Evolutionary conservation across 2,888 invertebrate species (phyloP), one percentile per base, ranked within the genome.

Genomic region (Cabera pusaria): DNA sequence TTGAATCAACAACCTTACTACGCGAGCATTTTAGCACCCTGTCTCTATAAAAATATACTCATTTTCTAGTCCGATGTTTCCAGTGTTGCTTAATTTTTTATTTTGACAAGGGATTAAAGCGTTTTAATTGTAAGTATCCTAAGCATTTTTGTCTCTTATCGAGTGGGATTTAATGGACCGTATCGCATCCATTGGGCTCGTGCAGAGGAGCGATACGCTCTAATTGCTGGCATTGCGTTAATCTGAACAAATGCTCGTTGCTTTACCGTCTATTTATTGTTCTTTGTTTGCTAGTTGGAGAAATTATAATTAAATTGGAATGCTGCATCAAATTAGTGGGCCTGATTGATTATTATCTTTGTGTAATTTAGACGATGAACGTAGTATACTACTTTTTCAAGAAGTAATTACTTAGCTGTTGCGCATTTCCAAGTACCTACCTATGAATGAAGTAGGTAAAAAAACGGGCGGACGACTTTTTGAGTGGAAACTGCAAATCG

Each of bases 151-250:
- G 64, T 70, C 61, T 67, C 65, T 64, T 63, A 66, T 65, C 64
- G 59, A 61, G 54, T 55, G 31, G 52, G 44, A 62, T 57, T 68
- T 76, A 80, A 78, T 83, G 74, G 72, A 68, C 66, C 79, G 70
- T 69, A 56, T 61, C 64, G 57, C 56, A 58, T 68, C 59, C 57
- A 72, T 72, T 74, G 64, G 64, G 59, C 25, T 19, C 33, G 28
- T 18, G 35, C 17, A 26, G 11, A 22, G 21, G 31, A 53, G 46
- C 57, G 75, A 72, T 62, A 74, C 72, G 85, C 73, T 78, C 83
- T 71, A 70, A 71, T 76, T 77, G 51, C 54, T 55, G 6, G 39
- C 42, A 29, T 57, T 63, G 50, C 48, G 45, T 59, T 58, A 47
- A 44, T 47, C 51, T 40, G 44, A 28, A 34, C 24, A 35, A 39